Evolutionary conservation across 1,140 invertebrate species (phyloP).

Genomic region (Cryptotermes secundus): DNA sequence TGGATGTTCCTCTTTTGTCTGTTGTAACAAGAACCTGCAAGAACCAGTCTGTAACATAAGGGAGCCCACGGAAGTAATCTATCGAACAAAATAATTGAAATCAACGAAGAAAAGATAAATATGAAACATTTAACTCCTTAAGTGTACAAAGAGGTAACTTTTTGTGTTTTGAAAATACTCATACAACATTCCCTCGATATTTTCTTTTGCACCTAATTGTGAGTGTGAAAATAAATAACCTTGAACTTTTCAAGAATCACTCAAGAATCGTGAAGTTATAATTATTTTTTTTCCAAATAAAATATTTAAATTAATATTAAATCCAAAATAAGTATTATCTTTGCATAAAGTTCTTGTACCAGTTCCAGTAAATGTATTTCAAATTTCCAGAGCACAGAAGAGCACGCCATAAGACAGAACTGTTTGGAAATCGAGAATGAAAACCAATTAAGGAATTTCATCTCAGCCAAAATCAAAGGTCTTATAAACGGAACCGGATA

Average conservation of each 20-base stretch:
- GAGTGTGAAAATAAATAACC: not conserved
- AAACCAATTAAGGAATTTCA: too few species aligned
- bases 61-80: not conserved
- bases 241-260: not conserved
- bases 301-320: not conserved
- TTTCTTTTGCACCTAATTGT: slow-evolving; percentile 14
- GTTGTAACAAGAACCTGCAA: not conserved
- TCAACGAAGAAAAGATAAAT: not conserved
- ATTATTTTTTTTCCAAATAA: slow-evolving; percentile 19
- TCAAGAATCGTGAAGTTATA: slow-evolving; percentile 8
- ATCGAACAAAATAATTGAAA: not conserved
- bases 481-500: too few species aligned
- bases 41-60: not conserved
- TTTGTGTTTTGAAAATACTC: slow-evolving; percentile 7
- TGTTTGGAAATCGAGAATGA: too few species aligned
- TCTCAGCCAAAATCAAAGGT: too few species aligned
- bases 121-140: not conserved
- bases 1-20: not conserved
- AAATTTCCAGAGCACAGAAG: too few species aligned
- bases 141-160: not conserved
- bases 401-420: too few species aligned
- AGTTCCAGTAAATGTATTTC: too few species aligned
- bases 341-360: not conserved
- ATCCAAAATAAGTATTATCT: not conserved
- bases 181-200: not conserved